Conservation (phyloP, 2,113 vertebrate genomes). For the Rissa tridactyla region DNA sequence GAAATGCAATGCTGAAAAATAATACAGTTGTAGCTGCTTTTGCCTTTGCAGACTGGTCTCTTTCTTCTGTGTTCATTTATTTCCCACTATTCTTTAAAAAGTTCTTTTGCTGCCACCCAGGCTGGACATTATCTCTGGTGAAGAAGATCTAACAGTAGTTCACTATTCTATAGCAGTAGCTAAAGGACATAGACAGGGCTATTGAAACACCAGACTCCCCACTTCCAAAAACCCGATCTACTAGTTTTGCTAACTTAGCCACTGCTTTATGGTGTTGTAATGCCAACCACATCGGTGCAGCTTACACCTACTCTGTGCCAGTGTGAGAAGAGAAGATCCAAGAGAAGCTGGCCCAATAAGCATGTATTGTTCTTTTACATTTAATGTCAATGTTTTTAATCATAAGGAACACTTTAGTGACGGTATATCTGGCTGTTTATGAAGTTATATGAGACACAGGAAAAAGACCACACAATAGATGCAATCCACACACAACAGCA, state of each 20-base stretch:
- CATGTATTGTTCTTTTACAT: not conserved
- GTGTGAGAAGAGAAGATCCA: not conserved
- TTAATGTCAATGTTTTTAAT: not conserved
- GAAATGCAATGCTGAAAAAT: not conserved
- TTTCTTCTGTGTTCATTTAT: not conserved
- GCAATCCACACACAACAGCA: not conserved
- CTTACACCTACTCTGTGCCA: not conserved
- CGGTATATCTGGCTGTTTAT: not conserved
- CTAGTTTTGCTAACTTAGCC: not conserved
- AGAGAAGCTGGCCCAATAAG: not conserved
- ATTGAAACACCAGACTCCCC: not conserved
- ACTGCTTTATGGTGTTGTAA: not conserved
- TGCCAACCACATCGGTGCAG: not conserved
- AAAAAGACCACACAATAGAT: not conserved
- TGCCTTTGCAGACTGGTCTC: not conserved
- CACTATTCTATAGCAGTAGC: fast-evolving
- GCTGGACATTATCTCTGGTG: not conserved
- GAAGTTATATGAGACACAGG: not conserved
- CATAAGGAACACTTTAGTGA: not conserved
- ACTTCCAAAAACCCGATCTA: not conserved
- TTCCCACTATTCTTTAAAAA: not conserved
- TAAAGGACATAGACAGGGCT: not conserved
- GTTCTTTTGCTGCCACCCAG: not conserved
- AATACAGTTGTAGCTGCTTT: constrained; percentile 4
- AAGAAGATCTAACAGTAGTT: not conserved